Conservation (phyloP, 1,140 invertebrate species). For the Drosophila eugracilis region DNA sequence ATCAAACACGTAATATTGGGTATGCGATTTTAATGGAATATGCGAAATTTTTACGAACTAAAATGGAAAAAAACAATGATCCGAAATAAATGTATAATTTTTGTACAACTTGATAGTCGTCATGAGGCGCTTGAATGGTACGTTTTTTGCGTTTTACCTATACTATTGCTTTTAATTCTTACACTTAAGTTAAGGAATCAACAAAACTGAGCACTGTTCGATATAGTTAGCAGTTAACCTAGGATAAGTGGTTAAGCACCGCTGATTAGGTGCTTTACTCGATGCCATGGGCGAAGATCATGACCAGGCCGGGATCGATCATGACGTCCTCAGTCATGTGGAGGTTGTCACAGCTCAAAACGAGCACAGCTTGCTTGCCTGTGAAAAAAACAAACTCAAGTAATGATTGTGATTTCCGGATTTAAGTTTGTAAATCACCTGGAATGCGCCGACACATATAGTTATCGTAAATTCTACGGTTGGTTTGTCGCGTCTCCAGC, state of each 20-base stretch:
- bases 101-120: slow-evolving; percentile 68
- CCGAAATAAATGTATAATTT: slow-evolving; percentile 27
- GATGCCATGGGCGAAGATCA: slow-evolving; percentile 99
- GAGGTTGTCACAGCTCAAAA: slow-evolving; percentile 96
- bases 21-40: slow-evolving; percentile 39
- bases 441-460: slow-evolving; percentile 97
- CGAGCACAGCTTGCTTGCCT: slow-evolving; percentile 95
- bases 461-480: slow-evolving; percentile 94
- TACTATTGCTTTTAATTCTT: slow-evolving; percentile 45
- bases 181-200: slow-evolving; percentile 65
- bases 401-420: not conserved
- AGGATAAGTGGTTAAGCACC: slow-evolving; percentile 50
- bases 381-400: not conserved
- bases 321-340: slow-evolving; percentile 98
- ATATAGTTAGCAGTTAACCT: slow-evolving; percentile 52
- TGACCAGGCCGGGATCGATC: slow-evolving; percentile 97
- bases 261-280: slow-evolving; percentile 86
- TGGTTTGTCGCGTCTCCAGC: slow-evolving; percentile 96
- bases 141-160: slow-evolving; percentile 43
- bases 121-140: slow-evolving; percentile 73
- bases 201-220: slow-evolving; percentile 75
- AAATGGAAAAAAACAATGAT: slow-evolving; percentile 44
- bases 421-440: slow-evolving; percentile 85
- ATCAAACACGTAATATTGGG: slow-evolving; percentile 46
- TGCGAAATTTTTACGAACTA: slow-evolving; percentile 34